Percentiles rank a stretch among this genome's conserved stretches.
Evolutionary conservation across 1,140 invertebrate species (phyloP).

Genomic region (Philotrypesis tridentata): DNA sequence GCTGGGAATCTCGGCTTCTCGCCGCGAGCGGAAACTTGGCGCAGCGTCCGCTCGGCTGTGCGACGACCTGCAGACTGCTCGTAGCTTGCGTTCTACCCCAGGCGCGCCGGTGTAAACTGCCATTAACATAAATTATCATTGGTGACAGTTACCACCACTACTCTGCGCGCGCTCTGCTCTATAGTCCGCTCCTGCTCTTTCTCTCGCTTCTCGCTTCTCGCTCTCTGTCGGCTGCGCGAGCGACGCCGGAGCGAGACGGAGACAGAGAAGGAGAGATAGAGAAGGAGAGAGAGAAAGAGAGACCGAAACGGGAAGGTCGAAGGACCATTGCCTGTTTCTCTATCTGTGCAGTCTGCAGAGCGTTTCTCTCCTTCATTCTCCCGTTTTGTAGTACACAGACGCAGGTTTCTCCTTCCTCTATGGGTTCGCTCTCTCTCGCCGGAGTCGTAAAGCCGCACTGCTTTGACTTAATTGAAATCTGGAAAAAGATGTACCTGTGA

Average conservation of each 20-base stretch:
- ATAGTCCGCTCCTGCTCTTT: neutral
- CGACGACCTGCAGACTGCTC: constrained; percentile 69
- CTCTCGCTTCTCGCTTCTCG: neutral
- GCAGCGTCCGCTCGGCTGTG: constrained; percentile 62
- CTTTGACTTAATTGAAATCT: constrained; percentile 46
- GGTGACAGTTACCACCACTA: constrained; percentile 71
- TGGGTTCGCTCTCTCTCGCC: neutral
- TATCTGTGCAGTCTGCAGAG: neutral
- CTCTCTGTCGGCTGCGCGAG: neutral
- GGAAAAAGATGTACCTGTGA: constrained; percentile 9
- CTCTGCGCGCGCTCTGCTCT: constrained; percentile 12
- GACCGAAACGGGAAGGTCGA: constrained; percentile 28
- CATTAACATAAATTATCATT: constrained; percentile 75
- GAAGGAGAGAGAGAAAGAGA: no score
- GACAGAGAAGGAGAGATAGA: no score
- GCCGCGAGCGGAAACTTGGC: constrained; percentile 6
- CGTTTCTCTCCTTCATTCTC: neutral
- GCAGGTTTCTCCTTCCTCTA: neutral
- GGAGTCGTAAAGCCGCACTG: constrained; percentile 25
- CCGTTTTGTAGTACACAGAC: no score
- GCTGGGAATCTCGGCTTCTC: neutral
- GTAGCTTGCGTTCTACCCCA: constrained; percentile 17
- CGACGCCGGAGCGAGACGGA: no score
- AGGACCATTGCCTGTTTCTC: constrained; percentile 12
- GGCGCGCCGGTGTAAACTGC: constrained; percentile 66